Percentiles rank a stretch among this genome's conserved stretches.
Evolutionary conservation across 1,140 invertebrate species (phyloP).

Genomic region (Eufriesea mexicana): DNA sequence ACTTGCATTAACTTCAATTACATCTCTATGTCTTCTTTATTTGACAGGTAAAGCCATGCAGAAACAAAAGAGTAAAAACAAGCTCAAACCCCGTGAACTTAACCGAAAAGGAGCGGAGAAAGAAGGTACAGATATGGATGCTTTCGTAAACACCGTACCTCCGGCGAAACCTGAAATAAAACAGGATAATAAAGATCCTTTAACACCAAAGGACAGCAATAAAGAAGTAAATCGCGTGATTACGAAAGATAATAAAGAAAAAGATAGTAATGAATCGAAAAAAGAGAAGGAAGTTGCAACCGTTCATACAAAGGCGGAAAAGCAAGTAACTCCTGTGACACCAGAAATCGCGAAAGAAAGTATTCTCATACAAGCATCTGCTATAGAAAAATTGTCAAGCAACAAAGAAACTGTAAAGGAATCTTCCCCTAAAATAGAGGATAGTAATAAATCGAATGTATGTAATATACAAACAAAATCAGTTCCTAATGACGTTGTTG

Average conservation of each 20-base stretch:
- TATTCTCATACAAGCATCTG: constrained; percentile 22
- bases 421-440: constrained; percentile 63
- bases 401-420: constrained; percentile 62
- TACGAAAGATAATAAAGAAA: constrained; percentile 73
- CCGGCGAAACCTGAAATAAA: constrained; percentile 63
- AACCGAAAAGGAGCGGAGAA: constrained; percentile 82
- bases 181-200: constrained; percentile 63
- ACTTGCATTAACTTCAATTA: background rate
- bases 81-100: constrained; percentile 76
- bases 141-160: constrained; percentile 76
- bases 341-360: constrained; percentile 55
- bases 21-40: constrained; percentile 5
- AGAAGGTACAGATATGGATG: constrained; percentile 83
- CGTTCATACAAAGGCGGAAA: constrained; percentile 41
- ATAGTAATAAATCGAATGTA: constrained; percentile 53
- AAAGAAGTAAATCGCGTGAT: constrained; percentile 63
- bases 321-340: constrained; percentile 37
- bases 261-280: constrained; percentile 73
- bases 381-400: constrained; percentile 36
- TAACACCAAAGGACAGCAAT: constrained; percentile 58
- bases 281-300: constrained; percentile 66
- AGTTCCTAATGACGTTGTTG: constrained; percentile 75
- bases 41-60: constrained; percentile 77
- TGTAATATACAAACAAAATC: constrained; percentile 57
- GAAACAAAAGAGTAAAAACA: constrained; percentile 79